These are phyloP conservation scores for Caenorhabditis sp. DNA, from an alignment of 2,888 invertebrate genomes.

Conservation along the genomic window DNA sequence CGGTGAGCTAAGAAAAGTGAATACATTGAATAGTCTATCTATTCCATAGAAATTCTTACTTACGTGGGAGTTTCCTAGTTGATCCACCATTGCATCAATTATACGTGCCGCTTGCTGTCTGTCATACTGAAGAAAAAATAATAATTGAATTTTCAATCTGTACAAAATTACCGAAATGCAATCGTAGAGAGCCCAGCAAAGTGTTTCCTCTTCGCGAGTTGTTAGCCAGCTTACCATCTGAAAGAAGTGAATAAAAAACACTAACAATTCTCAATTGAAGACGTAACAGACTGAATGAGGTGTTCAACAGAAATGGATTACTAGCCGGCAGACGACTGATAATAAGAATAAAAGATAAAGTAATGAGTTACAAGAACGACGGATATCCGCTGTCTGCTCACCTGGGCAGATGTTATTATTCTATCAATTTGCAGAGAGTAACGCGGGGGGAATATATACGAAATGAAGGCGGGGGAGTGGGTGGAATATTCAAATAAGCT, in stretches of 20 bases:
- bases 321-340: not conserved
- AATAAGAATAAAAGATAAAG: not conserved
- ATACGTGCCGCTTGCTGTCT: constrained; percentile 38
- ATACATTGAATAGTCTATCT: too few relatives aligned
- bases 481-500: not conserved
- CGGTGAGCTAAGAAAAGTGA: constrained; percentile 24
- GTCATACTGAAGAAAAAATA: constrained; percentile 29
- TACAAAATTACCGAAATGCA: constrained; percentile 12
- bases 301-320: constrained; percentile 6
- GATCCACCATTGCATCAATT: constrained; percentile 39
- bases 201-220: not conserved
- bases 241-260: not conserved
- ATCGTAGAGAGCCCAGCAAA: not conserved
- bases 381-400: constrained; percentile 2
- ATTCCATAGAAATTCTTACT: too few relatives aligned
- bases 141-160: too few relatives aligned
- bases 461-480: not conserved
- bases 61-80: constrained; percentile 28
- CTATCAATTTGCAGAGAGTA: not conserved
- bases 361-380: not conserved
- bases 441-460: not conserved
- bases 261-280: too few relatives aligned
- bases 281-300: not conserved
- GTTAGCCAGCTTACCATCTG: constrained; percentile 34
- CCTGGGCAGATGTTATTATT: not conserved